Evolutionary conservation across 2,888 invertebrate genomes (phyloP).

Genomic region (Hoplodrina blanda): DNA sequence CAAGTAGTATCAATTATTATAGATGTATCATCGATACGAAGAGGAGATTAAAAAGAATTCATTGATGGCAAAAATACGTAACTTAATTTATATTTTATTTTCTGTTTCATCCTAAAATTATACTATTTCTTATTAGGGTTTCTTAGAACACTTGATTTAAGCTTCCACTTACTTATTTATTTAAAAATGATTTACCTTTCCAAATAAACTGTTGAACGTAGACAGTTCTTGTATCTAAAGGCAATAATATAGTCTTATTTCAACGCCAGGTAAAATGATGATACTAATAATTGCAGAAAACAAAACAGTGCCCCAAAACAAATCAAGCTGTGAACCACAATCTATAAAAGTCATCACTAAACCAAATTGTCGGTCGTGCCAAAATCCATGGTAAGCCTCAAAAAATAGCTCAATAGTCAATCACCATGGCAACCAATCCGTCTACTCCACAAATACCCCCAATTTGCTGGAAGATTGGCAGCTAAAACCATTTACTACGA

Average conservation of each 20-base stretch:
- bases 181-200: neutral
- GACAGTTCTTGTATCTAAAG: neutral
- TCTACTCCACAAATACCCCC: neutral
- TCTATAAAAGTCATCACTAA: conserved; percentile 13
- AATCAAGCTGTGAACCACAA: neutral
- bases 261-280: too few species aligned
- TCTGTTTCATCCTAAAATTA: neutral
- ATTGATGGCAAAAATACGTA: neutral
- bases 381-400: conserved; percentile 6
- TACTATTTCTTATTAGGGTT: too few species aligned
- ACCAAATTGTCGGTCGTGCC: neutral
- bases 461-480: conserved; percentile 7
- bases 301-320: neutral
- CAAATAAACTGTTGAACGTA: neutral
- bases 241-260: too few species aligned
- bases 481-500: conserved; percentile 8
- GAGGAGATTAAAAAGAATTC: too few species aligned
- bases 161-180: neutral
- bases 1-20: too few species aligned
- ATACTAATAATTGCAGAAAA: neutral
- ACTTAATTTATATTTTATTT: neutral
- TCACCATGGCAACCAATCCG: conserved; percentile 10
- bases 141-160: neutral
- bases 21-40: too few species aligned
- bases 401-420: conserved; percentile 11